Conservation (phyloP, 2,888 invertebrate genomes). For the Drosophila setosimentum region DNA sequence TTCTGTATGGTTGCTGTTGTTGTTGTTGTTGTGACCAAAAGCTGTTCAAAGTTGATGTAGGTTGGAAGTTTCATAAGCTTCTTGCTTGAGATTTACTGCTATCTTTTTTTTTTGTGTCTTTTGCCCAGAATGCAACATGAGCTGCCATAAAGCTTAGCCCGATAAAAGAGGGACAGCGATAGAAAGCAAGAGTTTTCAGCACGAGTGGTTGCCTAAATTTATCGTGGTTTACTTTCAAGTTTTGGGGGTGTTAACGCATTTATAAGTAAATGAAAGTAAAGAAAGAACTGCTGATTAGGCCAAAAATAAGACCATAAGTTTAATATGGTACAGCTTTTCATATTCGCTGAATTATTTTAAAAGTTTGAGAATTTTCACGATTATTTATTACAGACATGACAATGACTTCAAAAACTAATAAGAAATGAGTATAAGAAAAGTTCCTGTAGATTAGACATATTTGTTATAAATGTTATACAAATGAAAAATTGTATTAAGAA, state of each 20-base stretch:
- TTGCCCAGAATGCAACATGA: slow-evolving; percentile 32
- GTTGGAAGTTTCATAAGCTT: slow-evolving; percentile 72
- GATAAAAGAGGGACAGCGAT: slow-evolving; percentile 20
- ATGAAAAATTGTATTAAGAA: neutral
- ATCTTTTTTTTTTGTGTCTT: slow-evolving; percentile 31
- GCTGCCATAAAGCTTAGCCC: slow-evolving; percentile 46
- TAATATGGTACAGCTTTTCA: neutral
- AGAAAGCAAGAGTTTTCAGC: neutral
- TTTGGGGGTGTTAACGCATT: neutral
- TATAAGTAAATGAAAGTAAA: neutral
- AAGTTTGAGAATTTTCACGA: neutral
- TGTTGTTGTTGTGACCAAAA: slow-evolving; percentile 29
- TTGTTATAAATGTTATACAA: neutral
- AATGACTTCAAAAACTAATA: neutral
- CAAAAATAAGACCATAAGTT: neutral
- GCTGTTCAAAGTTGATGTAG: slow-evolving; percentile 74
- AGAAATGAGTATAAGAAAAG: no score
- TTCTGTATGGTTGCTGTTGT: slow-evolving; percentile 26
- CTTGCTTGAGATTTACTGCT: slow-evolving; percentile 30
- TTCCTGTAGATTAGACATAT: neutral
- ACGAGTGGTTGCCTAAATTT: neutral
- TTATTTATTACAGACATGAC: neutral
- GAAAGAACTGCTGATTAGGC: neutral
- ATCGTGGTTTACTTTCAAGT: slow-evolving; percentile 8
- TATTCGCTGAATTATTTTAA: neutral